Evolutionary conservation across 2,797 vertebrate genomes (phyloP).

Genomic region (Neomorphus geoffroyi): DNA sequence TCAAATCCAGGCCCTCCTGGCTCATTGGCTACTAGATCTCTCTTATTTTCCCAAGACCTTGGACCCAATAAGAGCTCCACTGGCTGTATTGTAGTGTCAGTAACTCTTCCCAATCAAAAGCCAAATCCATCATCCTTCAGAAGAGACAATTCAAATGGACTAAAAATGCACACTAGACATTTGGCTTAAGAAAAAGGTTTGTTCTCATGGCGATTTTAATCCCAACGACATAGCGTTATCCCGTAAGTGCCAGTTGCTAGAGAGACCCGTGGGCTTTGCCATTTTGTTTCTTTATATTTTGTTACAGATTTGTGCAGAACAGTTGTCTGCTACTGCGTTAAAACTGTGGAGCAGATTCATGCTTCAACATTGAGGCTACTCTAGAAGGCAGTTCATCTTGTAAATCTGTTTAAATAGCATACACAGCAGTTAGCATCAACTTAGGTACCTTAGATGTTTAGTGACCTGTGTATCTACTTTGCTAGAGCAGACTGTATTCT

Average conservation of each 20-base stretch:
- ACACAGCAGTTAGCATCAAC: not conserved
- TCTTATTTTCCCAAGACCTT: not conserved
- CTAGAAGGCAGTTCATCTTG: not conserved
- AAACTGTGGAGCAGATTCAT: not conserved
- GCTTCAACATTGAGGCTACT: not conserved
- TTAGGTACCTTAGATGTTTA: not conserved
- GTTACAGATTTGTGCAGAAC: not conserved
- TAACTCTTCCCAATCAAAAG: not conserved
- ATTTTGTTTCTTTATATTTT: not conserved
- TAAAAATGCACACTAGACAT: not conserved
- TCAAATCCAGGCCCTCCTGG: not conserved
- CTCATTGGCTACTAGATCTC: not conserved
- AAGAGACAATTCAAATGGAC: not conserved
- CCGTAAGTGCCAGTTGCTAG: not conserved
- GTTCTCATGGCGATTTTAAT: not conserved
- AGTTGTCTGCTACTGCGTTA: not conserved
- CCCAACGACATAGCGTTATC: rapidly evolving
- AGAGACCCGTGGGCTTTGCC: not conserved
- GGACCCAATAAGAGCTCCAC: not conserved
- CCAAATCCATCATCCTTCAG: not conserved
- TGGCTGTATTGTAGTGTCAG: not conserved
- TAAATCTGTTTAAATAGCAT: not conserved
- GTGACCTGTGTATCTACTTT: not conserved
- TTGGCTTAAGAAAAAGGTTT: not conserved
- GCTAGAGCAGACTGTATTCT: not conserved